Evolutionary conservation across 2,888 invertebrate species (phyloP).

Genomic region (Xanthia icteritia): DNA sequence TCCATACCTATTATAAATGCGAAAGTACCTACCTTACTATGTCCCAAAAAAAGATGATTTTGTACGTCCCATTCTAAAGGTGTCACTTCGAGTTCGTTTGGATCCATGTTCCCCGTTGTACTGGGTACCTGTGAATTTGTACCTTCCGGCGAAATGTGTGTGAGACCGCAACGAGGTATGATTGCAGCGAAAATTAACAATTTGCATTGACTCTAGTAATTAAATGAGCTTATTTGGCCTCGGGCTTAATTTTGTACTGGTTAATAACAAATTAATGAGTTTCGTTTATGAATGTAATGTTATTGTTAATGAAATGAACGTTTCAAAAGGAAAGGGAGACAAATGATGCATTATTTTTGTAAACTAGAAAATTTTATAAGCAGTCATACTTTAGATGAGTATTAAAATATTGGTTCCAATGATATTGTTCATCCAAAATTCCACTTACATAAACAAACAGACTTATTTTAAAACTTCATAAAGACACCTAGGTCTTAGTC

Average conservation of each 20-base stretch:
- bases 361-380: not conserved
- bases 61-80: not conserved
- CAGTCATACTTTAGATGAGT: not conserved
- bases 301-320: constrained; percentile 9
- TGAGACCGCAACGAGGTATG: constrained; percentile 81
- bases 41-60: too few species aligned
- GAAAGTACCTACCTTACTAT: too few species aligned
- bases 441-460: constrained; percentile 13
- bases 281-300: constrained; percentile 26
- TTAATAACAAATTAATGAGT: constrained; percentile 42
- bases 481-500: constrained; percentile 43
- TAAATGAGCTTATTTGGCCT: constrained; percentile 60
- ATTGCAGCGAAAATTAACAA: constrained; percentile 70
- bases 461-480: not conserved
- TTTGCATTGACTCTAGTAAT: constrained; percentile 71
- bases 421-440: not conserved
- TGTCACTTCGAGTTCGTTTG: constrained; percentile 12
- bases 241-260: constrained; percentile 53
- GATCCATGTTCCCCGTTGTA: constrained; percentile 64
- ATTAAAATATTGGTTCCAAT: not conserved
- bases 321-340: not conserved
- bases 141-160: constrained; percentile 84
- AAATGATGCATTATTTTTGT: not conserved
- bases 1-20: too few species aligned
- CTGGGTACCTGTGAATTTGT: constrained; percentile 76